These are phyloP conservation scores for Cataglyphis rosenhaueri DNA, from an alignment of 2,888 invertebrate species.

Conservation along the genomic window DNA sequence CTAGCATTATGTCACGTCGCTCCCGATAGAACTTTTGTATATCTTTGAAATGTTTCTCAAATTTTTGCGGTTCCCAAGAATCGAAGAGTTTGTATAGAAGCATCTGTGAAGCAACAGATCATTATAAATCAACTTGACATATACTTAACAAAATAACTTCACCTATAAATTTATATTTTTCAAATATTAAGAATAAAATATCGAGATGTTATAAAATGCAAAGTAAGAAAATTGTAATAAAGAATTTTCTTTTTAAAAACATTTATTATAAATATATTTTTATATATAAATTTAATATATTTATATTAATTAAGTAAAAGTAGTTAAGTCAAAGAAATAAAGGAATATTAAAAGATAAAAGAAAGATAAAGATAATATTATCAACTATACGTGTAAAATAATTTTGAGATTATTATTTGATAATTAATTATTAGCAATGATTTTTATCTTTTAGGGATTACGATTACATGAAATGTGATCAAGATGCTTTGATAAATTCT, in stretches of 20 bases:
- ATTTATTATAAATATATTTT: too few relatives aligned
- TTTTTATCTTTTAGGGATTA: background rate
- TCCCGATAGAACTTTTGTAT: conserved; percentile 88
- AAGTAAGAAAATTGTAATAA: background rate
- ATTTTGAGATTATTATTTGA: background rate
- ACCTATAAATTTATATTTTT: background rate
- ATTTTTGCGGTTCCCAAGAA: conserved; percentile 87
- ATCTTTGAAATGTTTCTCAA: conserved; percentile 87
- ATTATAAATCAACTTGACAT: background rate
- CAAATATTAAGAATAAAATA: background rate
- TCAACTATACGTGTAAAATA: background rate
- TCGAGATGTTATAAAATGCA: background rate
- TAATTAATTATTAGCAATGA: background rate
- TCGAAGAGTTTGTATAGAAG: conserved; percentile 87
- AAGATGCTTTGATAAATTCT: background rate
- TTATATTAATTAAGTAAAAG: too few relatives aligned
- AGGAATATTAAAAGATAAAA: background rate
- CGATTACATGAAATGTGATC: background rate
- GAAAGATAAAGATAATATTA: background rate
- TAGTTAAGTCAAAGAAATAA: background rate
- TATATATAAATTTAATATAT: too few relatives aligned
- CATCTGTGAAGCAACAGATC: conserved; percentile 85
- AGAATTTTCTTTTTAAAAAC: background rate
- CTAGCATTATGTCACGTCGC: conserved; percentile 88
- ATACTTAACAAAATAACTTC: background rate